Percentiles rank a stretch among this genome's conserved stretches.
These are phyloP conservation scores for Mythimna lalbum DNA, from an alignment of 2,888 invertebrate species.

Conservation along the genomic window DNA sequence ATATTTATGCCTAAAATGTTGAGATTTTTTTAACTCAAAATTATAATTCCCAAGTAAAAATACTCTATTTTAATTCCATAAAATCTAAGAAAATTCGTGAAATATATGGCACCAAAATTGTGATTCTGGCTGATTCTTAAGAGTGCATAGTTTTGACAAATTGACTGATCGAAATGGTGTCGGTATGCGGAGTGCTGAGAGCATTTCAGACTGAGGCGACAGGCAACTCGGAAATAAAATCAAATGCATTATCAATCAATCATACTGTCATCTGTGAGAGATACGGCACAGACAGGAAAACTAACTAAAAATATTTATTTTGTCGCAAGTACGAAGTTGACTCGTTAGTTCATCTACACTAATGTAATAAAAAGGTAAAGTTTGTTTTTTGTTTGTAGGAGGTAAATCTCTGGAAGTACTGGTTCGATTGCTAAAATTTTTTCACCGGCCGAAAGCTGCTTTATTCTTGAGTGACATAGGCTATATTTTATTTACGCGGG, in stretches of 20 bases:
- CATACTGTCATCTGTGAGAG: slow-evolving; percentile 24
- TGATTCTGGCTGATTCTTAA: neutral
- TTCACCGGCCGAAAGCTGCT: too few species aligned
- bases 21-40: too few species aligned
- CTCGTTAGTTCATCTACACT: too few species aligned
- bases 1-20: too few species aligned
- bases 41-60: too few species aligned
- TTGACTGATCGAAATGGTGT: slow-evolving; percentile 24
- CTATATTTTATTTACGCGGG: too few species aligned
- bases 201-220: neutral
- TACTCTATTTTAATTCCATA: too few species aligned
- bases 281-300: slow-evolving; percentile 16
- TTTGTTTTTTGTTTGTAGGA: too few species aligned
- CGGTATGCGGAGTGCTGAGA: slow-evolving; percentile 11
- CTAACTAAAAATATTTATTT: neutral
- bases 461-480: too few species aligned
- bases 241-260: slow-evolving; percentile 48
- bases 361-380: too few species aligned
- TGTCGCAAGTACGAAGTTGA: neutral
- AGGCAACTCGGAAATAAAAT: slow-evolving; percentile 33
- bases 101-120: slow-evolving; percentile 1
- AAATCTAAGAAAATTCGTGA: neutral
- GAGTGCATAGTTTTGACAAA: slow-evolving; percentile 19
- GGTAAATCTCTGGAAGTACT: too few species aligned
- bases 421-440: too few species aligned